Evolutionary conservation across 1,140 invertebrate species (phyloP), one percentile per base, ranked within the genome.

Genomic region (Trachymyrmex septentrionalis): DNA sequence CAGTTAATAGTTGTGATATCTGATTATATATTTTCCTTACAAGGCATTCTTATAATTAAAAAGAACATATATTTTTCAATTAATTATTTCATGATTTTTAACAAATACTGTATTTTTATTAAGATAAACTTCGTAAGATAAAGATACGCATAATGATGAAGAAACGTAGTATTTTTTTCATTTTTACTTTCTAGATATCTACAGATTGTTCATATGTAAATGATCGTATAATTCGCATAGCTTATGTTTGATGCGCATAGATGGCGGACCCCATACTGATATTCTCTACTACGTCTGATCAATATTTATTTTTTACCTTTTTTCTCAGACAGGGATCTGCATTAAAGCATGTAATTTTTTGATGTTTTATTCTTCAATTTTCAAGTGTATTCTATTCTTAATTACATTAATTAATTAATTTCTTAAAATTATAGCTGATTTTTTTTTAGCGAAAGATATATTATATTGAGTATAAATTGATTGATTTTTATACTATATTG

Each of bases 241-340:
- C 71, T 90, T 92, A 38, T 34, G 21, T 50, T 27, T 9, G 24
- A 34, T 19, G 10, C 86, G 78, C 48, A 88, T 44, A 93, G 92
- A 93, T 93, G 92, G 92, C 92, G 61, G 78, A 24, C 84, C 72
- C n/a, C 85, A 92, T 76, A 85, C 87, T 69, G 67, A 84, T 27
- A 10, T 57, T 63, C 21, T 87, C 86, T 71, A 78, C 78, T 91
- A 76, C 1, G 75, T 64, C 82, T 89, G 85, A 89, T 91, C 87
- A 87, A 86, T 92, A 91, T 78, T 75, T 53, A n/a, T 53, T 7
- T 30, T 87, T 19, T 82, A 81, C 50, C 81, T 88, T 72, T 90
- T 88, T 84, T 75, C 66, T n/a, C 19, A 27, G 1, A 14, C 14
- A 78, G 86, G 34, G 61, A 88, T 63, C 82, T 84, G 69, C 14